phyloP scores from a whole-genome alignment of 2,113 vertebrate genomes.

The Pavo muticus region DNA sequence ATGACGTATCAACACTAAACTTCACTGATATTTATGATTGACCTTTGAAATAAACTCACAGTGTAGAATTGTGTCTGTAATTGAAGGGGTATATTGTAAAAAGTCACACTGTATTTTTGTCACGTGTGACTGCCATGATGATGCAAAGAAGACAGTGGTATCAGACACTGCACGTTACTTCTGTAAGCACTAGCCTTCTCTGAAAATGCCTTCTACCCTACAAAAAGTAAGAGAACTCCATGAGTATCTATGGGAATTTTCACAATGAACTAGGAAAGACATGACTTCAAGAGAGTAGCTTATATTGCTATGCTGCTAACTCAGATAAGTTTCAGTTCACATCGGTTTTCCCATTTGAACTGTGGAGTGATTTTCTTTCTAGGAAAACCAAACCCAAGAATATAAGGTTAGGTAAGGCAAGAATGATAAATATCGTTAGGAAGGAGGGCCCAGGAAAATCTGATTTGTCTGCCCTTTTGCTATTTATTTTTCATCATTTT shows the following conservation, averaged over 20 bases:
- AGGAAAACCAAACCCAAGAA: not conserved
- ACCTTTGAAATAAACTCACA: not conserved
- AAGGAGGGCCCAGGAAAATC: not conserved
- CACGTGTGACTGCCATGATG: not conserved
- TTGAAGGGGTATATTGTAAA: not conserved
- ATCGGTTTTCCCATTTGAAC: not conserved
- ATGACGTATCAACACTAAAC: not conserved
- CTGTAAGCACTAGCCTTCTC: not conserved
- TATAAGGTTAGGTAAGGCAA: not conserved
- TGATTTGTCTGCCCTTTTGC: constrained; percentile 17
- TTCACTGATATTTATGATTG: not conserved
- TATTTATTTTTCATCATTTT: constrained; percentile 36
- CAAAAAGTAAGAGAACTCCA: not conserved
- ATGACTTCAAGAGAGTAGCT: not conserved
- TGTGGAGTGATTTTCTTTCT: not conserved
- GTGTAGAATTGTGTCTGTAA: not conserved
- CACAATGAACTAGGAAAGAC: not conserved
- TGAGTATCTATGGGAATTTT: not conserved
- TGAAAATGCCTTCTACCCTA: not conserved
- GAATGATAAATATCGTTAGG: not conserved
- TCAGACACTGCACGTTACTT: not conserved
- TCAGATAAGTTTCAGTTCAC: not conserved
- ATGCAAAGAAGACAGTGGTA: not conserved
- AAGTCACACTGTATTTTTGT: not conserved
- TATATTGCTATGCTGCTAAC: not conserved